Evolutionary conservation across 2,888 invertebrate species (phyloP).

Genomic region (Oxytorus armatus): DNA sequence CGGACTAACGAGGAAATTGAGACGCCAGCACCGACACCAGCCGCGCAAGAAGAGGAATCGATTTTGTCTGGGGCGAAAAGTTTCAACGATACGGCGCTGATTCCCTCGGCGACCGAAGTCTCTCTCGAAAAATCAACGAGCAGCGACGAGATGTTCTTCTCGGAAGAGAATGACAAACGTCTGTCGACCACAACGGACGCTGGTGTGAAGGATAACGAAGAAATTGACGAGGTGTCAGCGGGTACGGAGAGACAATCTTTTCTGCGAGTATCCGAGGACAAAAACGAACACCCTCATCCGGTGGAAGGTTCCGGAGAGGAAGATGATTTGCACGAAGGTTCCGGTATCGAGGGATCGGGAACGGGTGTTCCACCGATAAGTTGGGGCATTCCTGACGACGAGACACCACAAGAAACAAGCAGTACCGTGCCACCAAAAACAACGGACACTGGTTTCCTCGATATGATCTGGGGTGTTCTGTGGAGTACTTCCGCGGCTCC

Average conservation of each 20-base stretch:
- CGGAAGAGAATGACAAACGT: conserved; percentile 58
- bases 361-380: conserved; percentile 73
- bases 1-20: conserved; percentile 33
- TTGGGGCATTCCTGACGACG: conserved; percentile 60
- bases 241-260: conserved; percentile 13
- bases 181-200: conserved; percentile 21
- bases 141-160: conserved; percentile 53
- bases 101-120: conserved; percentile 23
- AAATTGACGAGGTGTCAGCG: conserved; percentile 20
- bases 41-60: not conserved
- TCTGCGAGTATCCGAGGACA: conserved; percentile 38
- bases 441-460: conserved; percentile 68
- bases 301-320: conserved; percentile 82
- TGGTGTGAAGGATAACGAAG: conserved; percentile 8
- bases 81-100: not conserved
- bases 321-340: conserved; percentile 82
- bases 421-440: conserved; percentile 71
- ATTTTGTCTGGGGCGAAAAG: not conserved
- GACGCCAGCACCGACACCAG: conserved; percentile 16
- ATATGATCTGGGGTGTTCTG: conserved; percentile 59
- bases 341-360: conserved; percentile 81
- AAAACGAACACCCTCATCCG: not conserved
- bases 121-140: conserved; percentile 43
- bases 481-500: conserved; percentile 69
- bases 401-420: conserved; percentile 42